Conservation (phyloP, 1,140 invertebrate genomes). For the Drosophila sulfurigaster region DNA sequence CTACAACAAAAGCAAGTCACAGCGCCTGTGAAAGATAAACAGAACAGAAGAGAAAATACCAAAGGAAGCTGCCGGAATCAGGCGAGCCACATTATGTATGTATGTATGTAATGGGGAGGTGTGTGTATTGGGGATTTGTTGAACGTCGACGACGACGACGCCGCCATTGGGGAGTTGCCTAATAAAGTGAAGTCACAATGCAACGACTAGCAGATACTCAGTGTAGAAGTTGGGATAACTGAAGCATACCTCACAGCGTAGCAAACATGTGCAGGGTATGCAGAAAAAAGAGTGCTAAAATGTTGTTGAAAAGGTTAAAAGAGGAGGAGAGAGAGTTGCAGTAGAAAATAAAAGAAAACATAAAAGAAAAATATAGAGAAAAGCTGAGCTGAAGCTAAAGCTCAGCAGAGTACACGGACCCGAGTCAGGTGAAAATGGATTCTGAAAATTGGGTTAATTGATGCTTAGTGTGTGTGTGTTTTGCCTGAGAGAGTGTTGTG, state of each 20-base stretch:
- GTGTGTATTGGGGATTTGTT: conserved; percentile 41
- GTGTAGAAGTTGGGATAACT: background rate
- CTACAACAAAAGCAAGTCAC: conserved; percentile 62
- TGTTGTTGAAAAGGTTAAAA: conserved; percentile 28
- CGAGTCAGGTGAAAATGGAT: conserved; percentile 80
- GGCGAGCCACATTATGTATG: conserved; percentile 49
- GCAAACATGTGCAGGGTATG: background rate
- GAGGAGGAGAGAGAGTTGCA: conserved; percentile 22
- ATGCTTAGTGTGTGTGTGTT: conserved; percentile 68
- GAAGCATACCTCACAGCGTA: background rate
- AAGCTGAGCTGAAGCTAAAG: conserved; percentile 45
- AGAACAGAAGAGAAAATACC: conserved; percentile 25
- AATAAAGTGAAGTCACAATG: background rate
- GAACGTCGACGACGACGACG: conserved; percentile 36
- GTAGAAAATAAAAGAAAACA: conserved; percentile 30
- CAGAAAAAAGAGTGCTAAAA: conserved; percentile 37
- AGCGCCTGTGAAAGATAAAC: conserved; percentile 61
- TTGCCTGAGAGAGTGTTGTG: conserved; percentile 28
- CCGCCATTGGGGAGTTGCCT: conserved; percentile 31
- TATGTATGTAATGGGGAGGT: conserved; percentile 25
- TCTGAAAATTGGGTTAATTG: conserved; percentile 84
- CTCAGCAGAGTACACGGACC: conserved; percentile 29
- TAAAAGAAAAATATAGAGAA: conserved; percentile 42
- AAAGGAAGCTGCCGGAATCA: conserved; percentile 47
- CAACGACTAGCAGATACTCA: conserved; percentile 17